Percentiles rank a stretch among this genome's conserved stretches.
Evolutionary conservation across 1,140 invertebrate genomes (phyloP).

Genomic region (Ostrea denselamellosa): DNA sequence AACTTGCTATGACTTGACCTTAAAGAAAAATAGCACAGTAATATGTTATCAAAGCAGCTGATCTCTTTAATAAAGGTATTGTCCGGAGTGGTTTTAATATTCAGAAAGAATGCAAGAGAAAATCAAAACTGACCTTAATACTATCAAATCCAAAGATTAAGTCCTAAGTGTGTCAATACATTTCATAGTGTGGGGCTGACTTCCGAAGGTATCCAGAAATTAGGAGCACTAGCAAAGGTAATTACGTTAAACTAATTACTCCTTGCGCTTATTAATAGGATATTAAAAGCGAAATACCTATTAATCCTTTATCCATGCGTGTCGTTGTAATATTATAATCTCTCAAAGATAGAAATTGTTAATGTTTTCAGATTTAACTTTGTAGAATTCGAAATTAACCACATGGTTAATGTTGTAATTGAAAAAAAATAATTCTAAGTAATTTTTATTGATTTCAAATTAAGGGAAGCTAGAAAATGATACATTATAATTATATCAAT

Average conservation of each 20-base stretch:
- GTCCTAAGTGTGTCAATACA: not conserved
- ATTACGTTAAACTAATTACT: not conserved
- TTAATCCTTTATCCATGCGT: too few relatives aligned
- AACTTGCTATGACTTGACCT: too few relatives aligned
- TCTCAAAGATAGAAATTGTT: too few relatives aligned
- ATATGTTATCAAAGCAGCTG: not conserved
- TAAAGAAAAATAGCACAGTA: not conserved
- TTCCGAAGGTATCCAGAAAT: not conserved
- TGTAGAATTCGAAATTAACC: too few relatives aligned
- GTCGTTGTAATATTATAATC: too few relatives aligned
- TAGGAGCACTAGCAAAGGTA: not conserved
- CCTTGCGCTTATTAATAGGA: not conserved
- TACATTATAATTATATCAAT: too few relatives aligned
- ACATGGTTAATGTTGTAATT: too few relatives aligned
- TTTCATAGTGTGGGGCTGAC: not conserved
- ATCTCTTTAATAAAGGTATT: not conserved
- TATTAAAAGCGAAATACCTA: not conserved
- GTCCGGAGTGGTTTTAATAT: not conserved
- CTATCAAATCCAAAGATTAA: not conserved
- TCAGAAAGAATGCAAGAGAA: not conserved
- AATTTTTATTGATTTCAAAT: too few relatives aligned
- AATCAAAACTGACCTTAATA: slow-evolving; percentile 11
- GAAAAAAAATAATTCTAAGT: too few relatives aligned
- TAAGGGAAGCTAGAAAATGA: too few relatives aligned
- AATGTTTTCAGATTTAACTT: too few relatives aligned